These are phyloP conservation scores for Drosophila kepulauana DNA, from an alignment of 1,140 invertebrate genomes.

Conservation along the genomic window DNA sequence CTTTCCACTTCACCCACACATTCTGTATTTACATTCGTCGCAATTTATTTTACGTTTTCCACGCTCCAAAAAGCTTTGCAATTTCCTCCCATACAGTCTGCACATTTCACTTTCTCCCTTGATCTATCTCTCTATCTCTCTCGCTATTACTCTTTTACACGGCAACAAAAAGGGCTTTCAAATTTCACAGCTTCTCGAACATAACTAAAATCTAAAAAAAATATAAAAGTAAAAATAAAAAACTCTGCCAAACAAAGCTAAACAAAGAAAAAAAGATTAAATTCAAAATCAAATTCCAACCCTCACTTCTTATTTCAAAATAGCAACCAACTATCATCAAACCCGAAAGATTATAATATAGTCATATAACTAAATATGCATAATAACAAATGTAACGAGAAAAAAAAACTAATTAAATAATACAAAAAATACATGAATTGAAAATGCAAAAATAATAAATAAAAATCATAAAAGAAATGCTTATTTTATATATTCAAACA, in stretches of 20 bases:
- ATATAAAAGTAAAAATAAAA: constrained; percentile 22
- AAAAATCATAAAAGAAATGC: constrained; percentile 45
- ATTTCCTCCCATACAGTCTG: constrained; percentile 19
- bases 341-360: constrained; percentile 30
- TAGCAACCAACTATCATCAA: constrained; percentile 70
- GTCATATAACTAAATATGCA: constrained; percentile 57
- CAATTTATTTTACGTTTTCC: constrained; percentile 3
- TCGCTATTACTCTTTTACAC: constrained; percentile 12
- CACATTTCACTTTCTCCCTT: background rate
- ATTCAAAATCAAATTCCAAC: constrained; percentile 11
- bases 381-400: constrained; percentile 18
- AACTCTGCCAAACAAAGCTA: constrained; percentile 66
- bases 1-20: background rate
- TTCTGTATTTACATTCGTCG: background rate
- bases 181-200: constrained; percentile 24
- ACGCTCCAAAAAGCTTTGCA: constrained; percentile 44
- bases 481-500: constrained; percentile 80
- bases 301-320: constrained; percentile 55
- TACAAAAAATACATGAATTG: background rate
- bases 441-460: constrained; percentile 13
- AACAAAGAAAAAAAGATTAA: constrained; percentile 24
- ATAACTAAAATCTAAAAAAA: constrained; percentile 7
- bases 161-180: constrained; percentile 13
- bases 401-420: constrained; percentile 11
- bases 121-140: background rate